Evolutionary conservation across 2,113 vertebrate species (phyloP), one percentile per base, ranked within the genome.

Genomic region (Oryzias woworae): DNA sequence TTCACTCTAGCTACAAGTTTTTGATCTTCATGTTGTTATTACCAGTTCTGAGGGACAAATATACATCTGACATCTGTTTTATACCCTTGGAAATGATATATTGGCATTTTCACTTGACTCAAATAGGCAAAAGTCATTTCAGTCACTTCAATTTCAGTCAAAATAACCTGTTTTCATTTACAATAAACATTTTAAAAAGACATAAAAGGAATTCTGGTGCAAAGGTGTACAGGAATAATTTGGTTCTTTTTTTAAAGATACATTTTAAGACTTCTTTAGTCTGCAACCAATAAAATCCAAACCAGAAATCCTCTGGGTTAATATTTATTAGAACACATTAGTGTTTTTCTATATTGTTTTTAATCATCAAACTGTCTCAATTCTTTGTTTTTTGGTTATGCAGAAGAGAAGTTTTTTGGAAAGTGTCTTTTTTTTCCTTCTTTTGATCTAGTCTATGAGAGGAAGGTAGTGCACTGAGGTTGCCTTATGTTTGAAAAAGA

Each of bases 11-110:
- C 7, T 10, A 3, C 47, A 12, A 53, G 10, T 57, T 28, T 61
- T 14, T 50, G n/a, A 36, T 10, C 55, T 46, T 15, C 20, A 57
- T 47, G 53, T 46, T 45, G 12, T 48, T 61, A 47, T 73, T 31
- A 18, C 70, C 48, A 51, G 17, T 51, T 54, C 74, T 82, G 80
- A 85, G 80, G 84, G 86, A 66, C 84, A 75, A 75, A 74, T 53
- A 49, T 70, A 50, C n/a, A 23, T 31, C 48, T 51, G 50, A 42
- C 45, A 78, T 65, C 75, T 75, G 75, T 62, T 81, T 58, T 69
- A 57, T 51, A 12, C 57, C 44, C 13, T 75, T 24, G 41, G 18
- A 69, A 67, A 59, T 43, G 45, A 28, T 22, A 18, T 53, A 2
- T 20, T 20, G 24, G 14, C 24, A 23, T 66, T 17, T 74, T 63